Evolutionary conservation across 2,797 vertebrate genomes (phyloP), one percentile per base, ranked within the genome.

Genomic region (Lutra lutra): DNA sequence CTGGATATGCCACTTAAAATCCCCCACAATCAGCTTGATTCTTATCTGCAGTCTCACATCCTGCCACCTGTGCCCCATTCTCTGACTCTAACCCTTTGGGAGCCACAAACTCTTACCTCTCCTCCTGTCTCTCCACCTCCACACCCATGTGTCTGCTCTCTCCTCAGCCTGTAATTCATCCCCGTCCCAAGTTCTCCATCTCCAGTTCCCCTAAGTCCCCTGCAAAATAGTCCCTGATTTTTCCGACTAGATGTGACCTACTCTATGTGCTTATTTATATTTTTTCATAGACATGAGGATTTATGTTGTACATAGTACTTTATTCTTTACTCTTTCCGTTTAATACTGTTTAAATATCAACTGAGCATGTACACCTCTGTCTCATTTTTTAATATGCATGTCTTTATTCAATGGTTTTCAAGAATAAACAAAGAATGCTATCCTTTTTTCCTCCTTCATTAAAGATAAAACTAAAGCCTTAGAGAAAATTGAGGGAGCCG

Each of bases 351-450:
- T 35, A 64, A 14, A n/a, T 38, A 64, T 48, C 27, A 84, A 54
- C 23, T 58, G 87, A 70, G 10, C 29, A 32, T 7, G 25, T 35
- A 20, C 23, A 10, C 14, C 12, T 82, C 21, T 23, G 73, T 56
- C 91, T 86, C 38, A 40, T 72, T 87, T 95, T 93, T 93, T 58
- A 72, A 27, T 70, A 32, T 14, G 32, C 15, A 8, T 89, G 3
- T 93, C 8, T 64, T 89, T 68, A 46, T 38, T 88, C 20, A 86
- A 8, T 20, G 4, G 21, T 90, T 64, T 72, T 83, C 60, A 82
- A 83, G 70, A 85, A 32, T 29, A 73, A 38, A 23, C 1, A 12
- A 83, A n/a, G 20, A 60, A 21, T 80, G 14, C 27, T n/a, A 17
- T 54, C 66, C 35, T 56, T 77, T 40, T 82, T 92, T 92, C 5